Percentiles rank a stretch among this genome's conserved stretches.
phyloP scores from a whole-genome alignment of 1,140 invertebrate genomes.

The Scaptomyza hsui region DNA sequence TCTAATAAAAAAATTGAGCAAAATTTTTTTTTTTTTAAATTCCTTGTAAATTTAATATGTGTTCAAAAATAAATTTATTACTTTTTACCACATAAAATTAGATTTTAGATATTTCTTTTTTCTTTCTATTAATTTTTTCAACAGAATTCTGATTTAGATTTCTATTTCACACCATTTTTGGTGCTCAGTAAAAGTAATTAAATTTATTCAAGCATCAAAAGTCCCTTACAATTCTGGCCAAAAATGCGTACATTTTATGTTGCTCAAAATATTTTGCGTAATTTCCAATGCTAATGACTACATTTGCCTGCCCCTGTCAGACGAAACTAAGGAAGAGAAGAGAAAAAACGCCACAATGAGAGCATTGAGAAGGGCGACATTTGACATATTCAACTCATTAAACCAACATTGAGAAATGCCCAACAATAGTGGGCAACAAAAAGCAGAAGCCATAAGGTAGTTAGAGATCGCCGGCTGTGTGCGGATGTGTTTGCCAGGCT shows the following conservation, averaged over 20 bases:
- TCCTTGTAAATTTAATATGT: no score
- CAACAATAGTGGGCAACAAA: constrained; percentile 48
- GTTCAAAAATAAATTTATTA: no score
- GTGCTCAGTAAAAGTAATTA: not conserved
- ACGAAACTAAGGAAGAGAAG: constrained; percentile 4
- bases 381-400: constrained; percentile 81
- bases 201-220: not conserved
- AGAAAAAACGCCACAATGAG: constrained; percentile 13
- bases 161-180: no score
- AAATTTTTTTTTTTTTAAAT: no score
- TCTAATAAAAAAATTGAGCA: no score
- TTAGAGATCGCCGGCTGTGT: constrained; percentile 33
- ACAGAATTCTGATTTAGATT: no score
- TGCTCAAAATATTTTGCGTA: constrained; percentile 56
- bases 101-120: no score
- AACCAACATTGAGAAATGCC: constrained; percentile 56
- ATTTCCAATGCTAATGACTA: constrained; percentile 66
- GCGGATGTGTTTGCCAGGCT: constrained; percentile 76
- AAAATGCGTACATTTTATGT: constrained; percentile 20
- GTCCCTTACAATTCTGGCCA: not conserved
- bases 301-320: constrained; percentile 41
- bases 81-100: no score
- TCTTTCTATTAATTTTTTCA: no score
- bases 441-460: constrained; percentile 10
- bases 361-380: constrained; percentile 29